phyloP scores from a whole-genome alignment of 2,888 invertebrate species.

The Sepiola atlantica region DNA sequence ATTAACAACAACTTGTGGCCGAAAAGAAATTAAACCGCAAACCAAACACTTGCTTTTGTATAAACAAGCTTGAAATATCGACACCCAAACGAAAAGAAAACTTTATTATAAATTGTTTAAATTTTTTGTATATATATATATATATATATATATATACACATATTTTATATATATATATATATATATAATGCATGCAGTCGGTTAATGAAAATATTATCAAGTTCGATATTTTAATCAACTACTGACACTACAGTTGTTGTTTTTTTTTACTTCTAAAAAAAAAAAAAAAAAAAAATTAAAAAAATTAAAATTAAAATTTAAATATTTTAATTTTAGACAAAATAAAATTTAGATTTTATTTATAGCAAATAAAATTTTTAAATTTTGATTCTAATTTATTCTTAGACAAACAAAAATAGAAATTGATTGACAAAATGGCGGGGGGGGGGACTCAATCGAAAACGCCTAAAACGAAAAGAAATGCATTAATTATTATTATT shows the following conservation, averaged over 20 bases:
- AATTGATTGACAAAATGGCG: neutral
- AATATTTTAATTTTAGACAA: no score
- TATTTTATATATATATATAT: no score
- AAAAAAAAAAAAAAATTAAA: neutral
- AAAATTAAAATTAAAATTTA: neutral
- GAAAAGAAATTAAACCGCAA: neutral
- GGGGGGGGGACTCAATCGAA: no score
- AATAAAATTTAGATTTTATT: no score
- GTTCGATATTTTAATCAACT: no score
- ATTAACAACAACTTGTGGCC: neutral
- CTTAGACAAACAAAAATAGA: neutral
- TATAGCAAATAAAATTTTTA: neutral
- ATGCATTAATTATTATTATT: no score
- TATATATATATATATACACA: neutral
- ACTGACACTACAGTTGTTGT: no score
- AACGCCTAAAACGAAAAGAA: no score
- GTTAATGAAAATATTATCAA: no score
- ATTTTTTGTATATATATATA: neutral
- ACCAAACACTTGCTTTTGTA: neutral
- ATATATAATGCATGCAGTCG: no score
- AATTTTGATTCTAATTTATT: neutral
- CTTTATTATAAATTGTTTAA: neutral
- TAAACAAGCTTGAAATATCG: constrained; percentile 2
- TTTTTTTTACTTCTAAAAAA: no score
- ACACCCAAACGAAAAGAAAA: neutral